Conservation (phyloP, 1,140 invertebrate genomes). For the Lepidurus packardi region DNA sequence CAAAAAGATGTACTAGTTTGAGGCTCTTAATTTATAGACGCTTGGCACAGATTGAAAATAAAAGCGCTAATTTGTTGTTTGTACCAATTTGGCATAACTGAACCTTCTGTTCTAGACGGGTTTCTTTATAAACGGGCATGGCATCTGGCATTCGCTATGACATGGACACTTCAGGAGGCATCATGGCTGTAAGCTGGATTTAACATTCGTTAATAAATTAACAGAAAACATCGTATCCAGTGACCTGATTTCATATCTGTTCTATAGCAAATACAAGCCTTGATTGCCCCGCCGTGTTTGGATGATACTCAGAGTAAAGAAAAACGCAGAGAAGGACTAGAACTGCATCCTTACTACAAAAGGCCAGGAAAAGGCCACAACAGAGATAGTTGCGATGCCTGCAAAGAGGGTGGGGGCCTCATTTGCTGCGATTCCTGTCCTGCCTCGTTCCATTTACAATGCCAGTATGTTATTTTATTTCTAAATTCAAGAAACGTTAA, state of each 20-base stretch:
- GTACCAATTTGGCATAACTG: not conserved
- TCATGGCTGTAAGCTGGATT: slow-evolving; percentile 58
- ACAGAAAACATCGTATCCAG: not conserved
- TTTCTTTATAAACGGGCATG: not conserved
- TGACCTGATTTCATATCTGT: slow-evolving; percentile 33
- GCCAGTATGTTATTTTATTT: slow-evolving; percentile 65
- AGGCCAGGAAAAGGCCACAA: slow-evolving; percentile 83
- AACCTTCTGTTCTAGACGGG: not conserved
- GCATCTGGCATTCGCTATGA: slow-evolving; percentile 47
- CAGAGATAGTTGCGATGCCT: slow-evolving; percentile 86
- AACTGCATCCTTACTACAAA: slow-evolving; percentile 74
- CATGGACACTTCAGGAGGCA: slow-evolving; percentile 56
- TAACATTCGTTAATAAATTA: slow-evolving; percentile 4
- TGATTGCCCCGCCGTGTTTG: slow-evolving; percentile 71
- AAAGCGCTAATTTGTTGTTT: slow-evolving; percentile 14
- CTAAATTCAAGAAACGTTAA: not conserved
- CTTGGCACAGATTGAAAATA: not conserved
- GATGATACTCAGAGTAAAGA: slow-evolving; percentile 58
- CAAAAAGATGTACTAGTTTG: not conserved
- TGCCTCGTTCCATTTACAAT: slow-evolving; percentile 86
- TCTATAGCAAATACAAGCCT: slow-evolving; percentile 73
- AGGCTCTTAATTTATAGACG: not conserved
- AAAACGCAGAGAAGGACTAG: slow-evolving; percentile 54
- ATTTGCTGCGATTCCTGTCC: slow-evolving; percentile 93
- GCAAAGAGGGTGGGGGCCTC: slow-evolving; percentile 87